A percentile compares a stretch with the other conserved stretches of the same genome.
Conservation (phyloP, 2,888 invertebrate species). For the Meghimatium bilineatum region DNA sequence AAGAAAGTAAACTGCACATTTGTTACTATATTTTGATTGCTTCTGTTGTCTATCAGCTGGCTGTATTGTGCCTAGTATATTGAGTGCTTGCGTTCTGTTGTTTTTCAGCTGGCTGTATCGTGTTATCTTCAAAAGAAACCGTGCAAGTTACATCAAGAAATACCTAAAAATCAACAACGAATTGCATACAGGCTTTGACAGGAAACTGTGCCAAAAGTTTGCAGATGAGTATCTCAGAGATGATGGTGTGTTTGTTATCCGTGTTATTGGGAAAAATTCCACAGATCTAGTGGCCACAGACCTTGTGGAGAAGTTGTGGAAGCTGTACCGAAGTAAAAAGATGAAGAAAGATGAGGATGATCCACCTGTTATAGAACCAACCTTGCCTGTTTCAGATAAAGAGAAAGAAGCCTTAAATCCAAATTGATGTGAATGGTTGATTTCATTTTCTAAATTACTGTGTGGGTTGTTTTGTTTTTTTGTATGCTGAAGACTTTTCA, state of each 20-base stretch:
- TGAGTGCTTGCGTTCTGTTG: background rate
- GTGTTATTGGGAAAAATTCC: constrained; percentile 60
- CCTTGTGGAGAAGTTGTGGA: constrained; percentile 55
- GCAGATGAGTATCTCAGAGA: constrained; percentile 60
- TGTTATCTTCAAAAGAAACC: constrained; percentile 64
- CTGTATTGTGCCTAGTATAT: background rate
- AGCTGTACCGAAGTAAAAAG: constrained; percentile 54
- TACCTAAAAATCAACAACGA: constrained; percentile 62
- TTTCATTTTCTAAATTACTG: background rate
- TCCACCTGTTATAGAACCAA: constrained; percentile 43
- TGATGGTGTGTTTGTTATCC: constrained; percentile 59
- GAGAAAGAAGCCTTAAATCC: constrained; percentile 52
- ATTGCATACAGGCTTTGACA: constrained; percentile 54
- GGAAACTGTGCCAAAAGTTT: constrained; percentile 57
- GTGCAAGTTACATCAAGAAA: constrained; percentile 67
- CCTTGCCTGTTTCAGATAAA: constrained; percentile 38
- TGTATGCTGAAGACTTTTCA: background rate
- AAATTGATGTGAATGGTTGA: background rate
- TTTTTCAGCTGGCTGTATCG: constrained; percentile 61
- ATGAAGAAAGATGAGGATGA: constrained; percentile 48
- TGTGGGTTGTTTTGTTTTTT: background rate
- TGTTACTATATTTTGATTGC: background rate
- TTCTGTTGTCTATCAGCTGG: background rate
- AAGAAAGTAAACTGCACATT: background rate
- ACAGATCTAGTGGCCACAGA: constrained; percentile 60